phyloP scores from a whole-genome alignment of 2,113 vertebrate genomes.

The Eonycteris spelaea region DNA sequence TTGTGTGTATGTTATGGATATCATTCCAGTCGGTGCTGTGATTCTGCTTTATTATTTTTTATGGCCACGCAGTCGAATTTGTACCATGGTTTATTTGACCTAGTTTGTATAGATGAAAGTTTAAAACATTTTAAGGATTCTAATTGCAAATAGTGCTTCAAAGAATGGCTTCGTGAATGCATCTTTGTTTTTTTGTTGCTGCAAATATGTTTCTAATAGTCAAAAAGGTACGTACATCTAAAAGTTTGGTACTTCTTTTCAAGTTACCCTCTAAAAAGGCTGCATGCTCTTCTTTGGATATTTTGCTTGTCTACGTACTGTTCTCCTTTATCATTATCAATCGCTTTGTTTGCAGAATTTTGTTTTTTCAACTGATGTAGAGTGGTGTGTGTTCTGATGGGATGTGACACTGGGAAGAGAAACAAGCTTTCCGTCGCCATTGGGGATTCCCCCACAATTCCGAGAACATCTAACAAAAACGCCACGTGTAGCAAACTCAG shows the following conservation, averaged over 20 bases:
- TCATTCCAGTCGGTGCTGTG: background rate
- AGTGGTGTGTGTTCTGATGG: background rate
- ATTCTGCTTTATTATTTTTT: background rate
- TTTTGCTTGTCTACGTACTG: background rate
- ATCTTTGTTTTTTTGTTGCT: background rate
- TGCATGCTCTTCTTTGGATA: background rate
- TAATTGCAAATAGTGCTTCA: background rate
- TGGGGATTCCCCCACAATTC: background rate
- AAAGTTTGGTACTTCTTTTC: background rate
- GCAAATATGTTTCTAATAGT: background rate
- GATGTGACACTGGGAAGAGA: background rate
- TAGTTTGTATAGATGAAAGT: background rate
- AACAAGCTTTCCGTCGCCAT: background rate
- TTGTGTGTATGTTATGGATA: background rate
- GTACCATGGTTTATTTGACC: background rate
- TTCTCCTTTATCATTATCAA: background rate
- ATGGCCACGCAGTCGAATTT: background rate
- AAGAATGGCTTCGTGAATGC: background rate
- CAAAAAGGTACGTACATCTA: background rate
- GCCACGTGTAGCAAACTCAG: background rate
- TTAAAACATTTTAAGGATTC: background rate
- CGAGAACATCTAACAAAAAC: background rate
- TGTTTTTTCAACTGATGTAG: background rate
- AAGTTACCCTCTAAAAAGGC: background rate
- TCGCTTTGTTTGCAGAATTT: background rate